These are phyloP conservation scores for Scolopax bukidnonensis DNA, from an alignment of 2,797 vertebrate genomes.

Conservation along the genomic window DNA sequence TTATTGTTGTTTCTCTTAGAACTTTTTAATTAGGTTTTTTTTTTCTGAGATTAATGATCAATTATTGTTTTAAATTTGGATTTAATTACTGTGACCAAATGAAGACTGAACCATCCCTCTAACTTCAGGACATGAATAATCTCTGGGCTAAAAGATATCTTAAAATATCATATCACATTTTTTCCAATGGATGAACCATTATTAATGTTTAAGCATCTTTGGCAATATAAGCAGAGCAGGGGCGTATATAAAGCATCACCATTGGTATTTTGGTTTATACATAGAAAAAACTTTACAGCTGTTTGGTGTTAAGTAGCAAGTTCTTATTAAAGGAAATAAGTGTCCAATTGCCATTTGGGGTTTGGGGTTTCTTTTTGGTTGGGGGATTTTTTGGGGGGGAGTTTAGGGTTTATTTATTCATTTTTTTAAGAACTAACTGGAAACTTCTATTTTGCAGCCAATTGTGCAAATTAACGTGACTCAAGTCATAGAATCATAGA, in stretches of 20 bases:
- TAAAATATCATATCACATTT: too few relatives aligned
- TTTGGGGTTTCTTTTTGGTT: not conserved
- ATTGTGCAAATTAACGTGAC: slow-evolving; percentile 32
- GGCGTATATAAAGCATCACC: not conserved
- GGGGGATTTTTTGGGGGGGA: not conserved
- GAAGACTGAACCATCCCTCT: not conserved
- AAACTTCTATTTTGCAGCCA: slow-evolving; percentile 37
- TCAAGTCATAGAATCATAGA: not conserved
- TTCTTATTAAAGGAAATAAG: not conserved
- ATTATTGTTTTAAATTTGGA: not conserved
- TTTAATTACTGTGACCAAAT: not conserved
- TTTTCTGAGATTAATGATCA: not conserved
- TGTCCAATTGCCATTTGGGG: not conserved
- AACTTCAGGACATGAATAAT: not conserved
- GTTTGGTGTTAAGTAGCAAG: not conserved
- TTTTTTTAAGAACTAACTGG: not conserved
- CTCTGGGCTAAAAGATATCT: not conserved
- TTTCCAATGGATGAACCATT: not conserved
- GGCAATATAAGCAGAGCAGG: not conserved
- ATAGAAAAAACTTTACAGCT: not conserved
- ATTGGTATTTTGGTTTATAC: not conserved
- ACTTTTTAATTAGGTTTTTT: not conserved
- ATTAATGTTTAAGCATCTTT: not conserved
- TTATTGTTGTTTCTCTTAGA: not conserved
- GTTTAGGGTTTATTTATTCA: not conserved